A percentile compares a stretch with the other conserved stretches of the same genome.
phyloP scores from a whole-genome alignment of 2,797 vertebrate genomes.

The Alauda arvensis region DNA sequence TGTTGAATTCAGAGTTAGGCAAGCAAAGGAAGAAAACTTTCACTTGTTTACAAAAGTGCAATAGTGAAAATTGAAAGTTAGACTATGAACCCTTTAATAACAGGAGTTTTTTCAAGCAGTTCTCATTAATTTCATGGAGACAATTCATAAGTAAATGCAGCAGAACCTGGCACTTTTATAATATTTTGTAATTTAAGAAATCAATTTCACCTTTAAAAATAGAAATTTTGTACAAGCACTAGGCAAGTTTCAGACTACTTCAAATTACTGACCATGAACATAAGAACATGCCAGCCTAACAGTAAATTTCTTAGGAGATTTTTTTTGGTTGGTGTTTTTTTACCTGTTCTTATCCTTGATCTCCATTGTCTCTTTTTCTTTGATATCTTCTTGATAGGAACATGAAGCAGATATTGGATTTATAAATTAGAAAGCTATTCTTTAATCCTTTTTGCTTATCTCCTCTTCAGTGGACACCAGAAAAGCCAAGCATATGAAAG shows the following conservation, averaged over 20 bases:
- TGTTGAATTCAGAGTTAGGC: not conserved
- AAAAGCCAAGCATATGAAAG: not conserved
- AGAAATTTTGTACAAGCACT: not conserved
- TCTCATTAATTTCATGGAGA: not conserved
- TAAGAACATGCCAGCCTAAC: not conserved
- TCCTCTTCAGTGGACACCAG: not conserved
- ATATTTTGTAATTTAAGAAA: not conserved
- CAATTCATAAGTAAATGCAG: not conserved
- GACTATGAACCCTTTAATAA: not conserved
- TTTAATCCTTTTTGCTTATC: not conserved
- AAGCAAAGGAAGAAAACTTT: not conserved
- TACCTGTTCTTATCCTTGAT: slow-evolving; percentile 66
- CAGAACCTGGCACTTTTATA: not conserved
- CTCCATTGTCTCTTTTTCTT: slow-evolving; percentile 54
- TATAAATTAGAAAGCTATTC: not conserved
- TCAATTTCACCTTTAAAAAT: not conserved
- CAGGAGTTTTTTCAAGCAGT: not conserved
- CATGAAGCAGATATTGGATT: slow-evolving; percentile 31
- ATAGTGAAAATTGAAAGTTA: not conserved
- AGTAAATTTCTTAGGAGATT: not conserved
- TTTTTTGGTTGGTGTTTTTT: not conserved
- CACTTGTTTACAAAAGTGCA: not conserved
- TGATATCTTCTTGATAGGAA: slow-evolving; percentile 18
- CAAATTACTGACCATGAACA: not conserved
- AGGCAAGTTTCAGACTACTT: not conserved